Evolutionary conservation across 2,113 vertebrate genomes (phyloP), one percentile per base, ranked within the genome.

Genomic region (Bambusicola thoracicus): DNA sequence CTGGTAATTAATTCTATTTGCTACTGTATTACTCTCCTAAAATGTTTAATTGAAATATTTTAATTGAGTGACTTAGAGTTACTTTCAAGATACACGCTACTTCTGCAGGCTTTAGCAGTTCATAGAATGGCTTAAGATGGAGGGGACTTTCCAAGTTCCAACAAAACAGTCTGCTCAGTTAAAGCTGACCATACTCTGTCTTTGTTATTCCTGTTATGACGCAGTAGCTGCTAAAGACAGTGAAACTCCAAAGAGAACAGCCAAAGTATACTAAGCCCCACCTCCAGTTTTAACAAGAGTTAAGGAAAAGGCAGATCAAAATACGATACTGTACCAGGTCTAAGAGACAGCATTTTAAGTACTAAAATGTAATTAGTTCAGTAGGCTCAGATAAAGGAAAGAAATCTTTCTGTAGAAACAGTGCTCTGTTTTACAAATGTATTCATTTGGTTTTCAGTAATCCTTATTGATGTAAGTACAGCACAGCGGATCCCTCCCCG

Each of bases 351-450:
- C 14, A 19, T 40, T 87, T 68, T 9, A 76, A 16, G 51, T 74
- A 62, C 55, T 27, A 53, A 12, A 29, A 66, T 93, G 13, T 27
- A 87, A 82, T 55, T 8, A 67, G 14, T 44, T 76, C 80, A 68
- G 70, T 62, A 92, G 53, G 93, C 87, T 69, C 79, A 94, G 94
- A 94, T 98, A 91, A 85, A 97, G 80, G 90, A 83, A 97, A 85
- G 96, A 97, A 98, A 97, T 98, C 89, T 97, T 93, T 97, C 93
- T 97, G 82, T 98, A 98, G 96, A 98, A 98, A 98, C 96, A 98
- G 96, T 97, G 96, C 96, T 97, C 93, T 95, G 91, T 96, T 96
- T 98, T 97, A 98, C 97, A 98, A 97, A 98, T 43, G 68, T 89
- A 81, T 96, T 97, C 95, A 97, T 98, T 97, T 98, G 97, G 96